Evolutionary conservation across 1,140 invertebrate species (phyloP).

Genomic region (Diorhabda elongata): DNA sequence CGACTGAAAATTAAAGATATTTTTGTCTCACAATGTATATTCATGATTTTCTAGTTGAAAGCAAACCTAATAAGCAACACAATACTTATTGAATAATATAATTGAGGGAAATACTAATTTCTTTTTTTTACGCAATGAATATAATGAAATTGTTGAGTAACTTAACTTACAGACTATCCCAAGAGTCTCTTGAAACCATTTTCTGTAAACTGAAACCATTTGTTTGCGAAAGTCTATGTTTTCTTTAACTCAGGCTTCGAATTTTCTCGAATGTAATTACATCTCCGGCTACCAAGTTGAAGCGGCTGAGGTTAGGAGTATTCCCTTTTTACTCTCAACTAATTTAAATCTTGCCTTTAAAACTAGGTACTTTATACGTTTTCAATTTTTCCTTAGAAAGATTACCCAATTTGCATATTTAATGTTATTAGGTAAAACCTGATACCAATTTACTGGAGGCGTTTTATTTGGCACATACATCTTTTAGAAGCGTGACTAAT

Average conservation of each 20-base stretch:
- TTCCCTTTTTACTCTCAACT: constrained; percentile 3
- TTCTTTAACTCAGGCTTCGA: background rate
- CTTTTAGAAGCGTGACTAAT: too few species aligned
- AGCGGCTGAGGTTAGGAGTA: constrained; percentile 3
- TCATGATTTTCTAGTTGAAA: too few species aligned
- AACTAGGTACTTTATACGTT: constrained; percentile 12
- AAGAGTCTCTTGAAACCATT: background rate
- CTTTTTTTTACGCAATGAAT: too few species aligned
- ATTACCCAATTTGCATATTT: background rate
- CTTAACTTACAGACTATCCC: background rate
- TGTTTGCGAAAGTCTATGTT: constrained; percentile 2
- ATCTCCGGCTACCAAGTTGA: background rate
- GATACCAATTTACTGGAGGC: background rate
- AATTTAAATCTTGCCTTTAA: constrained; percentile 5
- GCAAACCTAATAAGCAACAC: too few species aligned
- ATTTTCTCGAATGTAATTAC: constrained; percentile 12
- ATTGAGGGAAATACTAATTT: too few species aligned
- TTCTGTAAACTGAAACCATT: constrained; percentile 1
- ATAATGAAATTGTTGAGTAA: background rate
- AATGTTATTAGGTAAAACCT: background rate
- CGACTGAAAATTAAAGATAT: too few species aligned
- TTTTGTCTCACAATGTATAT: too few species aligned
- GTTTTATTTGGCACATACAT: background rate
- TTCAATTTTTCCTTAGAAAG: constrained; percentile 9
- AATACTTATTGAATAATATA: too few species aligned